These are phyloP conservation scores for Aphelocoma californica DNA, from an alignment of 2,797 vertebrate genomes.

Conservation along the genomic window DNA sequence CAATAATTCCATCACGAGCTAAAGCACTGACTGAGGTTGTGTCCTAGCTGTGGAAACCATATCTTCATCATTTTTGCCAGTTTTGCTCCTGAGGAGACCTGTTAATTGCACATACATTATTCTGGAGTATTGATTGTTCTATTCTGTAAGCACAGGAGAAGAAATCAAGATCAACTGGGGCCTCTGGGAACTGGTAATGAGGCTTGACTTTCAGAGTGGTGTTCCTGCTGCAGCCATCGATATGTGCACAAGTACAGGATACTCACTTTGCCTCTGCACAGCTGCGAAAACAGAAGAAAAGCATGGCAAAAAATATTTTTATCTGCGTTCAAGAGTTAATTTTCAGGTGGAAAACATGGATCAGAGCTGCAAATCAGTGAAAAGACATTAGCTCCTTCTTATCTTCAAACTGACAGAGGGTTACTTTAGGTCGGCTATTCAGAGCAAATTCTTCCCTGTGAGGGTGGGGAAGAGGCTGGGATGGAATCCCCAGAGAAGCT, in stretches of 20 bases:
- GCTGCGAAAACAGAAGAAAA: not conserved
- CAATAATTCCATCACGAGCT: not conserved
- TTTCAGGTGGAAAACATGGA: not conserved
- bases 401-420: too few relatives aligned
- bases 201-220: not conserved
- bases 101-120: not conserved
- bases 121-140: not conserved
- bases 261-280: not conserved
- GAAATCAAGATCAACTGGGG: not conserved
- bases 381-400: not conserved
- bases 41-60: not conserved
- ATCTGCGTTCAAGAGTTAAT: accelerated
- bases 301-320: accelerated
- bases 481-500: not conserved
- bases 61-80: not conserved
- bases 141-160: not conserved
- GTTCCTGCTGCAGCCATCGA: not conserved
- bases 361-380: not conserved
- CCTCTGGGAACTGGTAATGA: not conserved
- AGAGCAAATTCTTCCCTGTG: not conserved
- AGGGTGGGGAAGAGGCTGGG: not conserved
- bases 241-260: not conserved
- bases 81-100: not conserved
- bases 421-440: not conserved
- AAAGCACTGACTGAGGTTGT: not conserved